Conservation (phyloP, 2,888 invertebrate genomes). For the Diabrotica balteata region DNA sequence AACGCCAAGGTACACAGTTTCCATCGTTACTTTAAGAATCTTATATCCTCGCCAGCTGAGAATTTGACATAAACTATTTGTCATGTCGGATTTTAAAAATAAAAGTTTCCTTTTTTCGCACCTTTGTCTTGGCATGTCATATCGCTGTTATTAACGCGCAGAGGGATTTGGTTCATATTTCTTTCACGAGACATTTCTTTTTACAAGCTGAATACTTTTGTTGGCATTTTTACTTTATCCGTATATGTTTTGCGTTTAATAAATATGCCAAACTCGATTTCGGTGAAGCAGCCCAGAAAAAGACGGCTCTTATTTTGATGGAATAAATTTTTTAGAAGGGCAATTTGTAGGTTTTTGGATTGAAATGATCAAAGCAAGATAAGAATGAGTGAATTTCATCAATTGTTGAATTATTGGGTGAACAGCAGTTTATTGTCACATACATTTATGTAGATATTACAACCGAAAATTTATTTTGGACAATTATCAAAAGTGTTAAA, state of each 20-base stretch:
- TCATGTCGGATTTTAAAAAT: constrained; percentile 44
- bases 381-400: too few species aligned
- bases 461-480: too few species aligned
- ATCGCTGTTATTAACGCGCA: constrained; percentile 24
- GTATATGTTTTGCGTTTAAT: constrained; percentile 25
- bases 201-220: constrained; percentile 29
- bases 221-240: constrained; percentile 26
- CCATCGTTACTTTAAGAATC: constrained; percentile 5
- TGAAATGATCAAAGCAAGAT: too few species aligned
- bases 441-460: too few species aligned
- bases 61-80: constrained; percentile 41
- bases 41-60: constrained; percentile 21
- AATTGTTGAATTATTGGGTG: too few species aligned
- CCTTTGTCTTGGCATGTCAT: constrained; percentile 30
- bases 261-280: constrained; percentile 25
- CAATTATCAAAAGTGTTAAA: too few species aligned
- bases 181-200: constrained; percentile 29
- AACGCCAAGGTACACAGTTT: constrained; percentile 7
- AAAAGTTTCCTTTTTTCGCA: constrained; percentile 34
- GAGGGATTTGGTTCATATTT: constrained; percentile 29
- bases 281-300: constrained; percentile 16
- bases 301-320: constrained; percentile 6
- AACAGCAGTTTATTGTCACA: too few species aligned
- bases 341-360: background rate
- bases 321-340: background rate